Percentiles rank a stretch among this genome's conserved stretches.
Evolutionary conservation across 1,140 invertebrate genomes (phyloP).

Genomic region (Diuraphis noxia): DNA sequence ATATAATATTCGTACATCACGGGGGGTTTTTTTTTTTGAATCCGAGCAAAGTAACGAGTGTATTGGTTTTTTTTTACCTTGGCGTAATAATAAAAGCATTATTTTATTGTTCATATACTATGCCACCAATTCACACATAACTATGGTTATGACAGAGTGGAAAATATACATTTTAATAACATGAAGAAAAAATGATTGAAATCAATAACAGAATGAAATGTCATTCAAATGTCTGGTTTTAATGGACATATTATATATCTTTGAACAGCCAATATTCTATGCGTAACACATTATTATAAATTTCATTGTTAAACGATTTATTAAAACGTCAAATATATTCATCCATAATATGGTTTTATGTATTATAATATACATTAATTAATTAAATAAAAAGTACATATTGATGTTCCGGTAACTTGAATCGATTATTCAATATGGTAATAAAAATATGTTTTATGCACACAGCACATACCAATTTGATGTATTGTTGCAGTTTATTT

Average conservation of each 20-base stretch:
- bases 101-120: not conserved
- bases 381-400: not conserved
- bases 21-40: not conserved
- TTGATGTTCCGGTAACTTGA: not conserved
- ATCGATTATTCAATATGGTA: not conserved
- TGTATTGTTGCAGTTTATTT: not conserved
- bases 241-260: constrained; percentile 3
- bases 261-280: not conserved
- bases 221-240: constrained; percentile 22
- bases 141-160: not conserved
- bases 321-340: not conserved
- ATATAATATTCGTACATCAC: not conserved
- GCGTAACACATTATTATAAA: not conserved
- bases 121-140: not conserved
- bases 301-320: not conserved
- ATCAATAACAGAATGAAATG: constrained; percentile 17
- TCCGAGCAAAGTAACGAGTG: not conserved
- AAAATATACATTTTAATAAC: constrained; percentile 20
- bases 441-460: not conserved
- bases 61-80: not conserved
- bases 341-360: constrained; percentile 3
- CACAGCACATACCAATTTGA: not conserved
- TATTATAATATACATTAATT: not conserved
- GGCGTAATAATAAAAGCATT: not conserved
- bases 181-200: not conserved